phyloP scores from a whole-genome alignment of 2,888 invertebrate genomes.

The Zaprionus lineosus region DNA sequence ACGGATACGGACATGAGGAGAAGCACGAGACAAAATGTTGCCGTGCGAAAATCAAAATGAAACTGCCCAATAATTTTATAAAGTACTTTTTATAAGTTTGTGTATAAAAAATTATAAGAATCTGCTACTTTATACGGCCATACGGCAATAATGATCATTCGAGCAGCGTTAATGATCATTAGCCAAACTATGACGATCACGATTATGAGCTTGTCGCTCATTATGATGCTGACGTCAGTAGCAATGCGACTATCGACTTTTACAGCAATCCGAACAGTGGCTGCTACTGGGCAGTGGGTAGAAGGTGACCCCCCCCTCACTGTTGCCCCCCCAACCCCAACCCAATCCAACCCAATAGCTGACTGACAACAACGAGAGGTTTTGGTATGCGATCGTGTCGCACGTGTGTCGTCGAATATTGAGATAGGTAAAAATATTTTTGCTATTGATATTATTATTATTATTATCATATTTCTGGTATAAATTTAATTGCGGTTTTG shows the following conservation, averaged over 20 bases:
- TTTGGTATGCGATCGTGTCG: neutral
- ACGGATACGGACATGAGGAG: neutral
- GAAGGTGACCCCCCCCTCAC: too few species aligned
- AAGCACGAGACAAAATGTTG: neutral
- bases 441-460: constrained; percentile 14
- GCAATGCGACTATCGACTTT: neutral
- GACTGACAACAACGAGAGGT: constrained; percentile 6
- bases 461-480: constrained; percentile 37
- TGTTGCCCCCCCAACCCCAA: neutral
- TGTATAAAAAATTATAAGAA: constrained; percentile 14
- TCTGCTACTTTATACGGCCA: constrained; percentile 22
- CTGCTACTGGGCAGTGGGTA: too few species aligned
- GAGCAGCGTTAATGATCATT: neutral
- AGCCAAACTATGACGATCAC: constrained; percentile 10
- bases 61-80: too few species aligned
- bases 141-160: constrained; percentile 6
- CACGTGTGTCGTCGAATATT: constrained; percentile 20
- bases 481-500: constrained; percentile 40
- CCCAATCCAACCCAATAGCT: too few species aligned
- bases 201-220: neutral
- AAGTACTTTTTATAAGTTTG: neutral
- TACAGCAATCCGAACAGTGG: neutral
- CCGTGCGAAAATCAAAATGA: neutral
- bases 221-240: constrained; percentile 38
- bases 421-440: neutral